Evolutionary conservation across 2,797 vertebrate genomes (phyloP).

Genomic region (Myotis myotis): DNA sequence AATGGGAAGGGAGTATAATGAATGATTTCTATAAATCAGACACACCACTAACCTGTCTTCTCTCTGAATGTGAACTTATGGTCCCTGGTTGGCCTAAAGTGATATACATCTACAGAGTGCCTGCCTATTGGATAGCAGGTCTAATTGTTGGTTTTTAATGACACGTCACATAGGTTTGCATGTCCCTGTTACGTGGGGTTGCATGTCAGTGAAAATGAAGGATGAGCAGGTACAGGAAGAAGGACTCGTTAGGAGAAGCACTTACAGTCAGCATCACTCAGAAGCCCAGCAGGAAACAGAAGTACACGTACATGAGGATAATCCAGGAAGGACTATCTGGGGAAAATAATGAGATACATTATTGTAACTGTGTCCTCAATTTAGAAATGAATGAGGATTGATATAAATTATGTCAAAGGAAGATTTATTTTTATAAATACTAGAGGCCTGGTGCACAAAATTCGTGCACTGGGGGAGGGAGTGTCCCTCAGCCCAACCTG

Average conservation of each 20-base stretch:
- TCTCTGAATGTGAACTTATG: neutral
- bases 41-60: neutral
- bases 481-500: too few species aligned
- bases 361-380: neutral
- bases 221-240: neutral
- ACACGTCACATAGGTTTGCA: neutral
- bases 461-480: too few species aligned
- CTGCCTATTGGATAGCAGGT: neutral
- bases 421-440: neutral
- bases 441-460: too few species aligned
- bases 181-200: neutral
- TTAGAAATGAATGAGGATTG: neutral
- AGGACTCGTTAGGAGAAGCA: neutral
- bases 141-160: neutral
- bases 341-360: neutral
- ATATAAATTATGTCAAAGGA: neutral
- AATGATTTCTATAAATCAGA: neutral
- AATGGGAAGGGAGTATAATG: neutral
- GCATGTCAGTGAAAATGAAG: neutral
- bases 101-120: neutral
- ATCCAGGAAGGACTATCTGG: neutral
- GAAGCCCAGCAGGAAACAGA: neutral
- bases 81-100: neutral
- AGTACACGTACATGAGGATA: neutral
- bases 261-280: neutral